Evolutionary conservation across 2,113 vertebrate genomes (phyloP).

Genomic region (Notarius lentiginosus): DNA sequence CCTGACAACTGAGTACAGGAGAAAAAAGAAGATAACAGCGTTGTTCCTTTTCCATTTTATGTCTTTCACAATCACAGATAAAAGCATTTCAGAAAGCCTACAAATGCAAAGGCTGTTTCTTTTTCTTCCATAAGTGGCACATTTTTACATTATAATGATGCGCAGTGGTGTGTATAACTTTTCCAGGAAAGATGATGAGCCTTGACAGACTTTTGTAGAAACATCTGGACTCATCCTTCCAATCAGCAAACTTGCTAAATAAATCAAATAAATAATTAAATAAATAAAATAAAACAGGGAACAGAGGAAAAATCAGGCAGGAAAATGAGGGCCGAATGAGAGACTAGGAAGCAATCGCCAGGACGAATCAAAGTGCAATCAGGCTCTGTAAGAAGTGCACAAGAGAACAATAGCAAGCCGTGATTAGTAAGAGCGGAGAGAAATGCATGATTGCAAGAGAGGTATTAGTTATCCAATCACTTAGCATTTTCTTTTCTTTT

Average conservation of each 20-base stretch:
- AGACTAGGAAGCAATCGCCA: neutral
- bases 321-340: neutral
- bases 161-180: neutral
- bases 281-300: neutral
- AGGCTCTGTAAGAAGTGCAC: neutral
- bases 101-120: neutral
- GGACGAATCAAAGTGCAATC: slow-evolving; percentile 14
- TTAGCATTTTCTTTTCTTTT: slow-evolving; percentile 14
- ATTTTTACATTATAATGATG: neutral
- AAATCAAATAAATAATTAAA: neutral
- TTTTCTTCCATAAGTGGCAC: neutral
- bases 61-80: neutral
- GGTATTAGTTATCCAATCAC: slow-evolving; percentile 17
- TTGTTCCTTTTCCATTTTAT: neutral
- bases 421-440: slow-evolving; percentile 6
- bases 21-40: neutral
- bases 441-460: neutral
- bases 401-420: neutral
- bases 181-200: neutral
- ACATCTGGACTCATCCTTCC: neutral
- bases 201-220: neutral
- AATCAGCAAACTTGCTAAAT: neutral
- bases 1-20: neutral
- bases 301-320: neutral
- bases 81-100: neutral